Conservation (phyloP, 2,797 vertebrate genomes). For the Falco rusticolus region DNA sequence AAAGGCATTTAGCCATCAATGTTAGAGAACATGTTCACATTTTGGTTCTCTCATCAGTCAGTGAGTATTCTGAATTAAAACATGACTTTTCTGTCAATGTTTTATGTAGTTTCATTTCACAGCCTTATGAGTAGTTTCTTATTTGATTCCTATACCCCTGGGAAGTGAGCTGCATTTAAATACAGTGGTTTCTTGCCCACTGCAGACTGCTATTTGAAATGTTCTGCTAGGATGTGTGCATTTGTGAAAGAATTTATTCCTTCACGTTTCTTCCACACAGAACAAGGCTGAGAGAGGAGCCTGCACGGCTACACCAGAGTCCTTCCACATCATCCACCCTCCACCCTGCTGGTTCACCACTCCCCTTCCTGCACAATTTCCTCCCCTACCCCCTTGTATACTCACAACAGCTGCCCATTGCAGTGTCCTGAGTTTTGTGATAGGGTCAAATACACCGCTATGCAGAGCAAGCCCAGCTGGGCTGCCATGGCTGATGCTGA, state of each 20-base stretch:
- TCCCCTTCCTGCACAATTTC: neutral
- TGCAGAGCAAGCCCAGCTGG: neutral
- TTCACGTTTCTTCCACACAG: neutral
- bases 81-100: neutral
- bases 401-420: neutral
- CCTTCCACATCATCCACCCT: neutral
- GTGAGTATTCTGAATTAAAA: slow-evolving; percentile 11
- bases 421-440: neutral
- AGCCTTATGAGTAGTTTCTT: neutral
- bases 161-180: slow-evolving; percentile 6
- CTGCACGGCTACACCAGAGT: neutral
- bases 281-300: neutral
- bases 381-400: fast-evolving
- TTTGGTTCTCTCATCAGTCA: neutral
- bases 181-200: neutral
- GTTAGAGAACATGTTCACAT: fast-evolving
- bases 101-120: neutral
- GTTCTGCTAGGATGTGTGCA: neutral
- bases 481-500: fast-evolving
- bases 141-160: neutral
- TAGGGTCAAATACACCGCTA: neutral
- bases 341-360: neutral
- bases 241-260: neutral
- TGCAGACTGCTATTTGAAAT: neutral
- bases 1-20: neutral